A percentile compares a stretch with the other conserved stretches of the same genome.
phyloP scores from a whole-genome alignment of 2,888 invertebrate species.

The Sphaerophoria rueppellii region DNA sequence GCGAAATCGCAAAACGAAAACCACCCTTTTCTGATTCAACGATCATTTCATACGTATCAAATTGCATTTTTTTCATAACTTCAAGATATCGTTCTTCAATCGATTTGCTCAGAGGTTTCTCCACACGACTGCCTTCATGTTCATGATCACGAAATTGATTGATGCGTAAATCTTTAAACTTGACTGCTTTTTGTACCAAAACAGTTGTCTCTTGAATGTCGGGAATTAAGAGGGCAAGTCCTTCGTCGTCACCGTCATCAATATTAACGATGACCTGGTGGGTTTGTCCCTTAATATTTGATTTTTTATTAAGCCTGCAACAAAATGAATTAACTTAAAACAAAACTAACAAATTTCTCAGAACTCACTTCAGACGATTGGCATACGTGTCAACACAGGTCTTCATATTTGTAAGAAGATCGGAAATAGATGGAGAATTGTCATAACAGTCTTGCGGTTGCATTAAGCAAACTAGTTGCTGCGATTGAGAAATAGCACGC shows the following conservation, averaged over 20 bases:
- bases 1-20: slow-evolving; percentile 92
- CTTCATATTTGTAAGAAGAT: slow-evolving; percentile 93
- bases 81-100: slow-evolving; percentile 91
- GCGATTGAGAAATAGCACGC: slow-evolving; percentile 88
- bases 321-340: background rate
- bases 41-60: slow-evolving; percentile 96
- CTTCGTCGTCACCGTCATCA: slow-evolving; percentile 93
- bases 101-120: slow-evolving; percentile 83
- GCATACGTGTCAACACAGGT: slow-evolving; percentile 96
- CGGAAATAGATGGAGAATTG: slow-evolving; percentile 86
- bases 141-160: slow-evolving; percentile 76
- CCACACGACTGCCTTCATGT: slow-evolving; percentile 68
- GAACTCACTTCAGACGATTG: slow-evolving; percentile 88
- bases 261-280: slow-evolving; percentile 81
- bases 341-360: background rate
- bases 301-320: slow-evolving; percentile 86
- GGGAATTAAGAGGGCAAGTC: slow-evolving; percentile 93
- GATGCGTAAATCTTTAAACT: slow-evolving; percentile 78
- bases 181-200: slow-evolving; percentile 80
- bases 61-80: slow-evolving; percentile 94
- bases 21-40: slow-evolving; percentile 89
- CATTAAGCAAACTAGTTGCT: slow-evolving; percentile 85
- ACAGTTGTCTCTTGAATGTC: slow-evolving; percentile 89
- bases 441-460: slow-evolving; percentile 84
- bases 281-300: slow-evolving; percentile 82